Conservation (phyloP, 2,888 invertebrate species). For the Itoplectis maculator region DNA sequence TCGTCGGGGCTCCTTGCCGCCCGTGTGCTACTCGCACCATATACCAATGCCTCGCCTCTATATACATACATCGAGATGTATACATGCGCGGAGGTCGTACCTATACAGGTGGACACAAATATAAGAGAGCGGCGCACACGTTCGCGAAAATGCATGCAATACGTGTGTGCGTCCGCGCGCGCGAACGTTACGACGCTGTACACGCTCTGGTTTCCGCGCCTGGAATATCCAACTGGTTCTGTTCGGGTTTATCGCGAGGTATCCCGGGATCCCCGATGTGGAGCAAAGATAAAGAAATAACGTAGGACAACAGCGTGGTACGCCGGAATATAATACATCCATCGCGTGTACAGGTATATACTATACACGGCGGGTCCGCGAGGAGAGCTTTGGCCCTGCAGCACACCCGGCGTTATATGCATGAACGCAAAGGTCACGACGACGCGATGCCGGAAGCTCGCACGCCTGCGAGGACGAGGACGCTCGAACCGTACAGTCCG, state of each 20-base stretch:
- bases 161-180: not conserved
- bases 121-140: not conserved
- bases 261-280: constrained; percentile 35
- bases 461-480: not conserved
- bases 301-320: constrained; percentile 1
- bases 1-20: constrained; percentile 1
- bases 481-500: not conserved
- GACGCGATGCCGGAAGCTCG: not conserved
- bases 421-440: not conserved
- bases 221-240: constrained; percentile 20
- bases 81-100: no score
- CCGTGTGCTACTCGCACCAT: not conserved
- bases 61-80: no score
- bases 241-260: constrained; percentile 21
- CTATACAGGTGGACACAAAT: not conserved
- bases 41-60: no score
- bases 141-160: not conserved
- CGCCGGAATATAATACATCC: constrained; percentile 2
- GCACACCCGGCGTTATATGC: not conserved
- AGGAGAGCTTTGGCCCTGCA: not conserved
- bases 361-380: not conserved
- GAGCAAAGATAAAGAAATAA: constrained; percentile 47
- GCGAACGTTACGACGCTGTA: constrained; percentile 40
- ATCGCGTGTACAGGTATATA: constrained; percentile 1
- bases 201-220: constrained; percentile 27